phyloP scores from a whole-genome alignment of 2,888 invertebrate genomes.

The Aleiodes leptofemur region DNA sequence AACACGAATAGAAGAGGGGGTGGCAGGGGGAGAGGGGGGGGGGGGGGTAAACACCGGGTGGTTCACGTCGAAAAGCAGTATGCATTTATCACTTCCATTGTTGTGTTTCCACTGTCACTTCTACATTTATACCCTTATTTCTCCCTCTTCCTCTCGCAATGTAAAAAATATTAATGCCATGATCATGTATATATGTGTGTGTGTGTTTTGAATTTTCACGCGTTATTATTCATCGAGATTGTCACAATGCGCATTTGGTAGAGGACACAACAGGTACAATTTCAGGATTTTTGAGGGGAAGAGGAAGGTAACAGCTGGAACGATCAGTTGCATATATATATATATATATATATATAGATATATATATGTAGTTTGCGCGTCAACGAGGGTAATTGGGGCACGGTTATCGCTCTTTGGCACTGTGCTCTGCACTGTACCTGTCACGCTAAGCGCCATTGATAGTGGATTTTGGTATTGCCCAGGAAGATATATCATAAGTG shows the following conservation, averaged over 20 bases:
- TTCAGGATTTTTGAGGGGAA: constrained; percentile 15
- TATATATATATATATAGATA: too few relatives aligned
- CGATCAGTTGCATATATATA: constrained; percentile 12
- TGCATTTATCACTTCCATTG: constrained; percentile 17
- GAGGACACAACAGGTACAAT: constrained; percentile 33
- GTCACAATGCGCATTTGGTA: constrained; percentile 18
- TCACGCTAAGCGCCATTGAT: constrained; percentile 53
- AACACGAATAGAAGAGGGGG: too few relatives aligned
- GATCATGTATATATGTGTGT: background rate
- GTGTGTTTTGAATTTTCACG: constrained; percentile 9
- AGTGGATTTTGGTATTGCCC: constrained; percentile 50
- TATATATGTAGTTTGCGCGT: constrained; percentile 35
- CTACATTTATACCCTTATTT: constrained; percentile 12
- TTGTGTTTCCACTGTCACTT: background rate
- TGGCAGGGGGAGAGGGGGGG: too few relatives aligned
- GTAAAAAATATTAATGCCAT: constrained; percentile 14
- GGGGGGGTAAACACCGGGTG: background rate
- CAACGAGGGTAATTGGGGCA: constrained; percentile 52
- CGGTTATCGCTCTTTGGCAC: constrained; percentile 52
- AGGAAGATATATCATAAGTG: constrained; percentile 18
- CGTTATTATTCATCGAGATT: constrained; percentile 29
- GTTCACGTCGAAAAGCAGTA: background rate
- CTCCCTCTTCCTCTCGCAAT: background rate
- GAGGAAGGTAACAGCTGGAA: constrained; percentile 37
- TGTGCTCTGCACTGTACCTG: constrained; percentile 35